A percentile compares a stretch with the other conserved stretches of the same genome.
These are phyloP conservation scores for Podarcis siculus DNA, from an alignment of 2,797 vertebrate genomes.

Conservation along the genomic window DNA sequence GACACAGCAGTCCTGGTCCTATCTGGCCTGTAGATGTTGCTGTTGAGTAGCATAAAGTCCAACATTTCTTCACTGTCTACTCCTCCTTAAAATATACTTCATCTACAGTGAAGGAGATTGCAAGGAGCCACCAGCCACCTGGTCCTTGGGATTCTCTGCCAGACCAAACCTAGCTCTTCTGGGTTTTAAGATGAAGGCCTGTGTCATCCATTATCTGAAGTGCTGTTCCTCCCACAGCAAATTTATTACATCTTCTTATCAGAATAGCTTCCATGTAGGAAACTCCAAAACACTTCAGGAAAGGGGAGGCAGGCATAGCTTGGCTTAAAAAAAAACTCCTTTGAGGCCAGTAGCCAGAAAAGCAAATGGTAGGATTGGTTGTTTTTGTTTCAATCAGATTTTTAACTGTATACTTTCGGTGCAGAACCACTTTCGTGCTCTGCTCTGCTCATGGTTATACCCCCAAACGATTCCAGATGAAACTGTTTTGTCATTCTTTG, in stretches of 20 bases:
- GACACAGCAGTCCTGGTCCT: neutral
- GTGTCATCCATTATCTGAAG: neutral
- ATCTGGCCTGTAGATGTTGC: constrained; percentile 19
- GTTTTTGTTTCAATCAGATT: neutral
- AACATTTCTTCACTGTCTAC: neutral
- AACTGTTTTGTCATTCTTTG: too few species aligned
- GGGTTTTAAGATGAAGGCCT: neutral
- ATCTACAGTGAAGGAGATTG: neutral
- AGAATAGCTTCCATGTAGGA: neutral
- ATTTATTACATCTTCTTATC: neutral
- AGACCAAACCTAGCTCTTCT: neutral
- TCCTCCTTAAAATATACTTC: neutral
- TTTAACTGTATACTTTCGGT: neutral
- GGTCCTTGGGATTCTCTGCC: neutral
- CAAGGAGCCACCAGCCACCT: neutral
- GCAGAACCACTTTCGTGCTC: too few species aligned
- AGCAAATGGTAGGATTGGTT: neutral
- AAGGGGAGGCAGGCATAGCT: too few species aligned
- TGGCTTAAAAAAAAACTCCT: too few species aligned
- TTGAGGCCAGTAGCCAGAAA: neutral
- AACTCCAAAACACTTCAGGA: neutral
- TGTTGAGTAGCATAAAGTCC: constrained; percentile 5
- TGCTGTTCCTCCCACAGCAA: too few species aligned
- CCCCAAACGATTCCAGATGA: too few species aligned
- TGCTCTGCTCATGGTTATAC: too few species aligned